A percentile compares a stretch with the other conserved stretches of the same genome.
phyloP scores from a whole-genome alignment of 2,888 invertebrate species.

The Pammene fasciana region DNA sequence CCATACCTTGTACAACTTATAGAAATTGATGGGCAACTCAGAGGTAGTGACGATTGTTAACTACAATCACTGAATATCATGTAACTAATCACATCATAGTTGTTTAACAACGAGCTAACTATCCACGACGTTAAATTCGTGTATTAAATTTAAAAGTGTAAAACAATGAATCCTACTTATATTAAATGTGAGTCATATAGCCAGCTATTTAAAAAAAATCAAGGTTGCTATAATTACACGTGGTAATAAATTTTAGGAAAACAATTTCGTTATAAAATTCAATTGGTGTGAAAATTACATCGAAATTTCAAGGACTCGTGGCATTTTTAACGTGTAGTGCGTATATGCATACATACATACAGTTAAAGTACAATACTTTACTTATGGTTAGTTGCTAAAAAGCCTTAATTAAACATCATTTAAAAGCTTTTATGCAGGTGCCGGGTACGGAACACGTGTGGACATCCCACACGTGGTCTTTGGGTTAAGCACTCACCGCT shows the following conservation, averaged over 20 bases:
- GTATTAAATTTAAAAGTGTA: neutral
- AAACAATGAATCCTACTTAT: neutral
- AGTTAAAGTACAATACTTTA: neutral
- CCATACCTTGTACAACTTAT: neutral
- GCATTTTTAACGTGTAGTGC: neutral
- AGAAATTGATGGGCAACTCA: constrained; percentile 33
- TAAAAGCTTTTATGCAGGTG: neutral
- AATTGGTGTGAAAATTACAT: neutral
- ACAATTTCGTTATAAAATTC: neutral
- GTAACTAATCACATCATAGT: constrained; percentile 32
- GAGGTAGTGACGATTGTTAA: constrained; percentile 47
- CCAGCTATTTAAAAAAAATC: too few relatives aligned
- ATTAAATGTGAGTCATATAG: too few relatives aligned
- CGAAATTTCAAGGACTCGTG: neutral
- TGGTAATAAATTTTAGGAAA: neutral
- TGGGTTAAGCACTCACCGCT: constrained; percentile 84
- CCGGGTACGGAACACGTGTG: constrained; percentile 63
- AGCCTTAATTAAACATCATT: neutral
- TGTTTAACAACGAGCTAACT: neutral
- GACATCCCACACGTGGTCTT: constrained; percentile 67
- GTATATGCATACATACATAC: neutral
- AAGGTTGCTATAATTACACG: constrained; percentile 3
- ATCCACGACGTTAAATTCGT: neutral
- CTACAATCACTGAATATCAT: constrained; percentile 42
- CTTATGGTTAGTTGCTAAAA: neutral